These are phyloP conservation scores for Vidua chalybeata DNA, from an alignment of 2,113 vertebrate species.

Conservation along the genomic window DNA sequence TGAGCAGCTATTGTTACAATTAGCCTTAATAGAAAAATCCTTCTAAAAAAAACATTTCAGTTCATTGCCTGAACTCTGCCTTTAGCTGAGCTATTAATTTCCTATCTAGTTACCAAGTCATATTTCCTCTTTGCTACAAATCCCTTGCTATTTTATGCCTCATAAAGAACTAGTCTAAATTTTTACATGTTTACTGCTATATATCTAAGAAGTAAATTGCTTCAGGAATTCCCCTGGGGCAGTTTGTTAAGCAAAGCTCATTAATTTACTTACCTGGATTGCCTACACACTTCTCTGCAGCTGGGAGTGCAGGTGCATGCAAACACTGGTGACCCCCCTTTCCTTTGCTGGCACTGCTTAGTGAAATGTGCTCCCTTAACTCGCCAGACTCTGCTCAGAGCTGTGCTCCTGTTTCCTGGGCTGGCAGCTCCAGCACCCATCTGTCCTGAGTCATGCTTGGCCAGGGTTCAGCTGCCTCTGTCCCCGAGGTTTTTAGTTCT, in stretches of 20 bases:
- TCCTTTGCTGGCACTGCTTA: not conserved
- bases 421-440: not conserved
- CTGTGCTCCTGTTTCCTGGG: fast-evolving
- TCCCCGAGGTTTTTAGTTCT: not conserved
- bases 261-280: constrained; percentile 3
- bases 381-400: fast-evolving
- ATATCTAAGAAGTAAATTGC: not conserved
- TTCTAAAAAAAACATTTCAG: not conserved
- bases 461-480: not conserved
- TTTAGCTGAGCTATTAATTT: constrained; percentile 20
- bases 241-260: not conserved
- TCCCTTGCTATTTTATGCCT: not conserved
- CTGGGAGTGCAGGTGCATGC: not conserved
- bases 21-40: not conserved
- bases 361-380: not conserved
- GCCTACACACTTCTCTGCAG: not conserved
- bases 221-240: not conserved
- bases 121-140: constrained; percentile 12
- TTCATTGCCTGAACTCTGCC: not conserved
- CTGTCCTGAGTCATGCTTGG: not conserved
- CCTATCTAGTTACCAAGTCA: not conserved
- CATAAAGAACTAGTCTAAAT: not conserved
- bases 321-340: not conserved
- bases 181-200: not conserved
- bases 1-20: not conserved